Evolutionary conservation across 2,888 invertebrate species (phyloP).

Genomic region (Himalopsyche kuldschensis): DNA sequence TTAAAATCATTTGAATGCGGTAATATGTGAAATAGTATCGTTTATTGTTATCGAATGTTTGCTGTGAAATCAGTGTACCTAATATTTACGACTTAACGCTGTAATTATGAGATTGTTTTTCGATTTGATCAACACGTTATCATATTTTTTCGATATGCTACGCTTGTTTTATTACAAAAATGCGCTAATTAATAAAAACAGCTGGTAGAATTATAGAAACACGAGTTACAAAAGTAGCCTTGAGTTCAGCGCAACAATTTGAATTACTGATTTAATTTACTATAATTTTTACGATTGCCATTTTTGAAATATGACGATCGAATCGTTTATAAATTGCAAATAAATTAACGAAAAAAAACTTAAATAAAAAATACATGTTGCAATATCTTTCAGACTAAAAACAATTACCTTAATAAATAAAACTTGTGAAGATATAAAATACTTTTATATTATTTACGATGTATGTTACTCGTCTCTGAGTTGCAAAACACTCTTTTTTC

Average conservation of each 20-base stretch:
- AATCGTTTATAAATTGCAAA: background rate
- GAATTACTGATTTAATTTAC: background rate
- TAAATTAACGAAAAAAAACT: too few species aligned
- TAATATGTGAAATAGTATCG: too few species aligned
- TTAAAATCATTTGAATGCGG: too few species aligned
- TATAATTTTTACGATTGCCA: background rate
- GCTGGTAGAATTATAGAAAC: background rate
- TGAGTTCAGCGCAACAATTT: background rate
- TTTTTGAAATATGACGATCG: background rate
- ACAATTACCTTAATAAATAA: too few species aligned
- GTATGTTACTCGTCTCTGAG: too few species aligned
- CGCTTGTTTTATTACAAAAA: background rate
- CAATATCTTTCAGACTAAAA: too few species aligned
- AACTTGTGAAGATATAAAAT: too few species aligned
- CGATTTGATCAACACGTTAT: background rate
- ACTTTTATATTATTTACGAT: too few species aligned
- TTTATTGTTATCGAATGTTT: background rate
- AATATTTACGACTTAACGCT: background rate
- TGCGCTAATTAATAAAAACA: background rate
- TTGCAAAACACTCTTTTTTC: too few species aligned
- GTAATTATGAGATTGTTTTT: background rate
- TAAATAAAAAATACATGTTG: too few species aligned
- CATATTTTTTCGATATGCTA: background rate
- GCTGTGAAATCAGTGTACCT: background rate
- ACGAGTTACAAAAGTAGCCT: background rate